Percentiles rank a stretch among this genome's conserved stretches.
Conservation (phyloP, 2,113 vertebrate genomes). For the Pholis gunnellus region DNA sequence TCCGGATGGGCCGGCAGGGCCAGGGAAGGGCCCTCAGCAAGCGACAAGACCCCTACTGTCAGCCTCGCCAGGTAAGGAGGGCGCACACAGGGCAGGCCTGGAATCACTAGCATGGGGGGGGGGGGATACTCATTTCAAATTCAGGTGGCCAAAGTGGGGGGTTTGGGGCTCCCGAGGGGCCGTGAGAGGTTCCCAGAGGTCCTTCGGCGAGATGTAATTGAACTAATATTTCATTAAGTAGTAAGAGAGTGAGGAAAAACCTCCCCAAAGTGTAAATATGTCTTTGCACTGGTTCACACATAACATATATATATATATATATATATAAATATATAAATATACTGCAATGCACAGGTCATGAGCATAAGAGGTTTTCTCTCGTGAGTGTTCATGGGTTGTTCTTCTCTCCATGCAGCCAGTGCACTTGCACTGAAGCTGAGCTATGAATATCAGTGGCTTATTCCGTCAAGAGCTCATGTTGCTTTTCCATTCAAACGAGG, state of each 20-base stretch:
- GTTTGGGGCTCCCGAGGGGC: not conserved
- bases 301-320: not conserved
- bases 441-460: slow-evolving; percentile 41
- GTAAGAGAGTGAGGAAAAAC: not conserved
- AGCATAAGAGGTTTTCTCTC: slow-evolving; percentile 1
- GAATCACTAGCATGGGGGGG: not conserved
- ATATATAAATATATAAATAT: not conserved
- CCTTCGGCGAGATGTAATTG: not conserved
- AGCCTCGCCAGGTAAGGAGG: slow-evolving; percentile 85
- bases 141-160: not conserved
- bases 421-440: not conserved
- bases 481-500: not conserved
- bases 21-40: slow-evolving; percentile 79
- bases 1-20: slow-evolving; percentile 88
- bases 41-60: slow-evolving; percentile 85
- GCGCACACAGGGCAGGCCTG: slow-evolving; percentile 4
- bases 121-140: not conserved
- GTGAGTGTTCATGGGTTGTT: not conserved
- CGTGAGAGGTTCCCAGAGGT: not conserved
- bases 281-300: not conserved
- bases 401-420: not conserved
- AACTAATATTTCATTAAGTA: not conserved
- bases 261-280: not conserved
- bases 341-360: not conserved
- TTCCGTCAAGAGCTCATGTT: slow-evolving; percentile 1